phyloP scores from a whole-genome alignment of 92 coral and sea anemone genomes.

The Metridium senile region DNA sequence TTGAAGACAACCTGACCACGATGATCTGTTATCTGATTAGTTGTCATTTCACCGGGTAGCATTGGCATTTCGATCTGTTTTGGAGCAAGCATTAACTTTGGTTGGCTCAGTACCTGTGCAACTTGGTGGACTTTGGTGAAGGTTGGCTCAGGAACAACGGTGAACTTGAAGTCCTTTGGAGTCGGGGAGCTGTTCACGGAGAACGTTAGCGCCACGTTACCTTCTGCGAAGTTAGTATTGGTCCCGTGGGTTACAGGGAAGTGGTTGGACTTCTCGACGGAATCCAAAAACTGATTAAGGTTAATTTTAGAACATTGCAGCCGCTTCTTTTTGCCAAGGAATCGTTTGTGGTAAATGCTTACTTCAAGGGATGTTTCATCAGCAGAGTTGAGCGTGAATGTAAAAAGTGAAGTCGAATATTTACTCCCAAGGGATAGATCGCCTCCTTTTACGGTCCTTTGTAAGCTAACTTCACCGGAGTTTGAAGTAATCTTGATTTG shows the following conservation, averaged over 20 bases:
- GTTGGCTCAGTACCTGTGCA: conserved; percentile 47
- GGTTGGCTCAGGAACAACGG: conserved; percentile 14
- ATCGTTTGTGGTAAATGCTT: conserved; percentile 36
- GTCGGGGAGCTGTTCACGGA: conserved; percentile 22
- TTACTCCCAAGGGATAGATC: conserved; percentile 16
- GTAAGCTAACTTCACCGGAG: background rate
- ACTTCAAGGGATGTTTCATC: conserved; percentile 26
- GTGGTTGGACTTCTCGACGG: conserved; percentile 1
- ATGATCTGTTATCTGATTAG: conserved; percentile 43
- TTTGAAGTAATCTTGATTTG: background rate
- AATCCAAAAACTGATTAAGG: conserved; percentile 19
- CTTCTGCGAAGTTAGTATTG: conserved; percentile 7
- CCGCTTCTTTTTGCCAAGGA: conserved; percentile 32
- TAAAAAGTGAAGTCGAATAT: background rate
- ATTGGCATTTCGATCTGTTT: conserved; percentile 21
- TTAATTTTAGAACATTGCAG: conserved; percentile 16
- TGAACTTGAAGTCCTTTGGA: conserved; percentile 25
- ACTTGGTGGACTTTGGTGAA: conserved; percentile 23
- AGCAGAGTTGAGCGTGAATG: conserved; percentile 1
- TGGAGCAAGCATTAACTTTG: conserved; percentile 34
- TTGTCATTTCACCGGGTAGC: conserved; percentile 52
- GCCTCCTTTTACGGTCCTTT: conserved; percentile 27
- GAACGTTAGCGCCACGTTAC: conserved; percentile 9
- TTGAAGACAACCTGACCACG: conserved; percentile 49
- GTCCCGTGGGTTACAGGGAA: background rate